Base-by-base conservation (phyloP, 92 coral and sea anemone genomes). In the Actinostola sp. region DNA sequence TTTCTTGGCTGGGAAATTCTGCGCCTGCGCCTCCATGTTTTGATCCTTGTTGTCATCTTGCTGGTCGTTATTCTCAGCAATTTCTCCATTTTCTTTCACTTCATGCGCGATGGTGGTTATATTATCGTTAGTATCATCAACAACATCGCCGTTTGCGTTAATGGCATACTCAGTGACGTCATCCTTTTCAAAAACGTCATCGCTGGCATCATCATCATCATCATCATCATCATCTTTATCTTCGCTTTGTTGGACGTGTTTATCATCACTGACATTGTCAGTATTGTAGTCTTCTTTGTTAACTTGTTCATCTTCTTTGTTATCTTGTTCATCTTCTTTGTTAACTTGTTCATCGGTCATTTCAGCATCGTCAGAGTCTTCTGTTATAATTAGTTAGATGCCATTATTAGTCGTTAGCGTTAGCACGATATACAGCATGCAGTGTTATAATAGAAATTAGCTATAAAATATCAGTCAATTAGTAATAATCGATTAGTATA, bases 361-460 rank as follows among this genome's bases (percentile, higher is more conserved):
- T 4, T 13, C 63, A 57, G n/a, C 15, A 30, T 13, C 15, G 63
- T 57, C 39, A 57, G 36, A 2, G 1, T 3, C 29, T 4, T 57
- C 63, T 57, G 19, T 57, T 57, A 27, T 27, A 57, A 57, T 35
- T 57, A 5, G 39, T 57, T 57, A 57, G 27, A 57, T 57, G 42
- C 11, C 28, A 30, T 53, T 25, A 25, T 20, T 53, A 53, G 20
- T 16, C 11, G 30, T 53, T 53, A 53, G 7, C 14, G 14, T 53
- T 53, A 53, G 27, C 26, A 13, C n/a, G n/a, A n/a, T n/a, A n/a
- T n/a, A n/a, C n/a, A n/a, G n/a, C n/a, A n/a, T n/a, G n/a, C n/a
- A n/a, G n/a, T n/a, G n/a, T n/a, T n/a, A n/a, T n/a, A n/a, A n/a
- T n/a, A n/a, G n/a, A n/a, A n/a, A n/a, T n/a, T n/a, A n/a, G n/a